Conservation (phyloP, 2,888 invertebrate species). For the Therioaphis trifolii region DNA sequence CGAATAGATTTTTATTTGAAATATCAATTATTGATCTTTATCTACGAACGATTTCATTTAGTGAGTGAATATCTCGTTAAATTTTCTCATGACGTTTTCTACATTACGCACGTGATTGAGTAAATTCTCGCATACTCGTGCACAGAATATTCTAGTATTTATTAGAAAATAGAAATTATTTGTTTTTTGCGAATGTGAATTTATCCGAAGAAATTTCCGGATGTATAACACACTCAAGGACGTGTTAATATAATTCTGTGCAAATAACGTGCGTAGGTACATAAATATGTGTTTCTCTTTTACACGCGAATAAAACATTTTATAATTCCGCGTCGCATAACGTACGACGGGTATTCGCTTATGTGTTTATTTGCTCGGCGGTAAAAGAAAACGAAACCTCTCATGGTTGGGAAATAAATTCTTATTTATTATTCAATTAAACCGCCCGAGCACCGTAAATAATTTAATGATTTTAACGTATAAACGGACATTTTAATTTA, state of each 20-base stretch:
- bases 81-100: too few relatives aligned
- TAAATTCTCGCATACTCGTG: too few relatives aligned
- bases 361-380: background rate
- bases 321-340: too few relatives aligned
- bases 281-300: too few relatives aligned
- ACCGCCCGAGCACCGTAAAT: background rate
- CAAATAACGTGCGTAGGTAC: too few relatives aligned
- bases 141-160: too few relatives aligned
- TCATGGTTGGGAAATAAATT: slow-evolving; percentile 8
- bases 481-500: background rate
- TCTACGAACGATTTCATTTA: too few relatives aligned
- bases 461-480: background rate
- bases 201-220: background rate
- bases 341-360: background rate
- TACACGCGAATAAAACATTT: background rate
- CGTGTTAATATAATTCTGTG: background rate
- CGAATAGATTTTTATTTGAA: too few relatives aligned
- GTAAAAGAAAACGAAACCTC: background rate
- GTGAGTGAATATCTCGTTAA: too few relatives aligned
- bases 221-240: background rate
- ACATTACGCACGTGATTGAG: too few relatives aligned
- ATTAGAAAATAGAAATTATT: background rate
- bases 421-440: slow-evolving; percentile 6
- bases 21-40: too few relatives aligned
- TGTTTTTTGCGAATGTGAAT: background rate